A percentile compares a stretch with the other conserved stretches of the same genome.
Evolutionary conservation across 2,888 invertebrate species (phyloP).

Genomic region (Piscicola geometra): DNA sequence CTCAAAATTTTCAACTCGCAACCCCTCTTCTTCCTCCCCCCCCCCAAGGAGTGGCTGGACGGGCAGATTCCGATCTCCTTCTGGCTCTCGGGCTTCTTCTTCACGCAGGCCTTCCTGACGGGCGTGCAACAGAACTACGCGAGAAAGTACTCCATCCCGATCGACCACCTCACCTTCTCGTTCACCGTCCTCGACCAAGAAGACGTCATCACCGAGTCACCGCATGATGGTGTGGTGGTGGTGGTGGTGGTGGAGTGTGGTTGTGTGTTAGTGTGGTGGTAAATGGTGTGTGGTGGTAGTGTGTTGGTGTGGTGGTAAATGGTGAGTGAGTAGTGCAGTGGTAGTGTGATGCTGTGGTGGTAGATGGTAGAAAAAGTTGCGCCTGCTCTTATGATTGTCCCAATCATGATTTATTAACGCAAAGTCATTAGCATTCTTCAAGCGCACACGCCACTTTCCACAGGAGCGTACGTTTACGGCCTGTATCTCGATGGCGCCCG

Average conservation of each 20-base stretch:
- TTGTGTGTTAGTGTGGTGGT: no score
- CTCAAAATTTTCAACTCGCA: no score
- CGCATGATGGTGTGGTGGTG: slow-evolving; percentile 54
- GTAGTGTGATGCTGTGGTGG: no score
- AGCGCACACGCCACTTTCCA: no score
- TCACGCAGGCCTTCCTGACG: slow-evolving; percentile 58
- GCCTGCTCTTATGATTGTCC: no score
- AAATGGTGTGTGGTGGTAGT: no score
- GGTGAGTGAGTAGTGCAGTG: no score
- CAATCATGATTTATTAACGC: background rate
- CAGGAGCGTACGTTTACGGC: slow-evolving; percentile 57
- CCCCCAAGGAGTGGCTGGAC: slow-evolving; percentile 55
- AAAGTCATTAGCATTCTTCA: no score
- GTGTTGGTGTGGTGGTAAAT: no score
- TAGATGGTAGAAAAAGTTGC: no score
- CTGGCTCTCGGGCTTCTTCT: slow-evolving; percentile 59
- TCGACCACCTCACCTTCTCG: slow-evolving; percentile 55
- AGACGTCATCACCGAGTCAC: slow-evolving; percentile 52
- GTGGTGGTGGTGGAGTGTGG: no score
- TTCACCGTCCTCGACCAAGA: slow-evolving; percentile 63
- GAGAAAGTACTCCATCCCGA: slow-evolving; percentile 57
- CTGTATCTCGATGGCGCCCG: slow-evolving; percentile 57
- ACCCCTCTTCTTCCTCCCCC: no score
- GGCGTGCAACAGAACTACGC: slow-evolving; percentile 59
- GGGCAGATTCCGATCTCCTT: slow-evolving; percentile 54